A percentile compares a stretch with the other conserved stretches of the same genome.
phyloP scores from a whole-genome alignment of 2,797 vertebrate genomes.

The Cichlasoma orientale region DNA sequence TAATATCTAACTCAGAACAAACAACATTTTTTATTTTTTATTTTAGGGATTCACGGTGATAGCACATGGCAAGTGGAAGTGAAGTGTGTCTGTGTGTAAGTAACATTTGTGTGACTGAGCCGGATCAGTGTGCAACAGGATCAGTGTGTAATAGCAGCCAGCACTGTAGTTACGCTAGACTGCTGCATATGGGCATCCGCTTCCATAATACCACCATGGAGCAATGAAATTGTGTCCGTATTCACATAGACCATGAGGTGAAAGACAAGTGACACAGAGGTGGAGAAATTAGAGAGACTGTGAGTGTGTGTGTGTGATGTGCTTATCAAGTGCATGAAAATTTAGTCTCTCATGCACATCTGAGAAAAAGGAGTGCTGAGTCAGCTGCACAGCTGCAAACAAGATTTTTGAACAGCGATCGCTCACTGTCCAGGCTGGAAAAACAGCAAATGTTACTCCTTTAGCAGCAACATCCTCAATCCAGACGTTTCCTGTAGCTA shows the following conservation, averaged over 20 bases:
- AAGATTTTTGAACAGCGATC: neutral
- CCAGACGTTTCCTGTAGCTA: neutral
- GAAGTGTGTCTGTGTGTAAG: neutral
- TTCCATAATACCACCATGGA: constrained; percentile 48
- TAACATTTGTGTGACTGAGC: neutral
- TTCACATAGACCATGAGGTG: constrained; percentile 29
- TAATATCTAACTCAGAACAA: neutral
- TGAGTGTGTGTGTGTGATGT: neutral
- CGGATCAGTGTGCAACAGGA: neutral
- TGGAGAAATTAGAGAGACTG: neutral
- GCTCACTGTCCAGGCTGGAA: neutral
- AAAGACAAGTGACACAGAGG: neutral
- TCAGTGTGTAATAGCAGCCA: neutral
- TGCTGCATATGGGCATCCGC: constrained; percentile 42
- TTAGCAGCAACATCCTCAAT: neutral
- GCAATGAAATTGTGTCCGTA: constrained; percentile 40
- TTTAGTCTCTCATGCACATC: neutral
- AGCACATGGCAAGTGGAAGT: neutral
- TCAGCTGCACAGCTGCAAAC: neutral
- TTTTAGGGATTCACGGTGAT: neutral
- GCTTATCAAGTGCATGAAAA: neutral
- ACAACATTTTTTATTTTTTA: neutral
- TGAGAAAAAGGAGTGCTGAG: neutral
- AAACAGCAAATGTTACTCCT: neutral
- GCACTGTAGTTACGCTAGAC: constrained; percentile 19